Evolutionary conservation across 2,797 vertebrate species (phyloP).

Genomic region (Choloepus didactylus): DNA sequence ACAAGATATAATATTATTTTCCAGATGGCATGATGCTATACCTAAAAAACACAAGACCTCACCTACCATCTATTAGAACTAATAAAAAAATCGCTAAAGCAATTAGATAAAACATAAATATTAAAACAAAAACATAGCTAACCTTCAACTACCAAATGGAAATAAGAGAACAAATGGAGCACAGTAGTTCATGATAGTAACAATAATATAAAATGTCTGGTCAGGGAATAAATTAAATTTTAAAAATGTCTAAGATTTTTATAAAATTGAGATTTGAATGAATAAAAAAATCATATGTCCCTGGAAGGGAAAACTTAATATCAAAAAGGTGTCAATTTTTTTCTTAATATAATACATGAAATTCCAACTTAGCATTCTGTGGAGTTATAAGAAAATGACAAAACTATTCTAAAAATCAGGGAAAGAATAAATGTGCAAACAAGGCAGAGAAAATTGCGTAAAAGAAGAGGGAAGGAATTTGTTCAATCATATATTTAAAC

Average conservation of each 20-base stretch:
- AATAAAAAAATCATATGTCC: not conserved
- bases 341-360: not conserved
- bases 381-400: not conserved
- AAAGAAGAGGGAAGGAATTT: not conserved
- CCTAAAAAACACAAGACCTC: not conserved
- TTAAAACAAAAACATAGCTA: not conserved
- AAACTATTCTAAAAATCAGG: not conserved
- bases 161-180: not conserved
- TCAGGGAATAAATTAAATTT: not conserved
- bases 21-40: not conserved
- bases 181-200: not conserved
- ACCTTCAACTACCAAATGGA: slow-evolving; percentile 6
- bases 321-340: not conserved
- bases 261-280: not conserved
- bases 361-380: not conserved
- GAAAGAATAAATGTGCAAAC: not conserved
- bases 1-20: not conserved
- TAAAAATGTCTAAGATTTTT: not conserved
- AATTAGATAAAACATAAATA: not conserved
- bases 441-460: not conserved
- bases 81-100: slow-evolving; percentile 11
- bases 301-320: not conserved
- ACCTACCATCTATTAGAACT: not conserved
- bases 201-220: not conserved
- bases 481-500: not conserved